These are phyloP conservation scores for Labrus mixtus DNA, from an alignment of 2,113 vertebrate genomes.

Conservation along the genomic window DNA sequence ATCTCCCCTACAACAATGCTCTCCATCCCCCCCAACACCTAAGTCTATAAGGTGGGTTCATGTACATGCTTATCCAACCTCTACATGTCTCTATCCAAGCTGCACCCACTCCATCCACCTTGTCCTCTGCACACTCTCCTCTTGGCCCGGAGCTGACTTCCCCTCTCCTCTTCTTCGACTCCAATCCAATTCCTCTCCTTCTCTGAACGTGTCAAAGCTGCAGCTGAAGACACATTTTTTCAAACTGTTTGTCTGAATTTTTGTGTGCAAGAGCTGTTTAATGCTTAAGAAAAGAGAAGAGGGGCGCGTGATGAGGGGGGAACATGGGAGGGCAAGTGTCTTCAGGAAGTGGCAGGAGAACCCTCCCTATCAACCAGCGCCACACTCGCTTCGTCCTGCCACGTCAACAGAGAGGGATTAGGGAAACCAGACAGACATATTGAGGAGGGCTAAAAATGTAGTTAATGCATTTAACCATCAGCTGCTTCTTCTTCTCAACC, in stretches of 20 bases:
- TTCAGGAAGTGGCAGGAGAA: constrained; percentile 61
- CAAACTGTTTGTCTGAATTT: constrained; percentile 65
- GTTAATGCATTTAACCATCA: constrained; percentile 79
- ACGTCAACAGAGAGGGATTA: constrained; percentile 80
- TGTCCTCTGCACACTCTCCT: constrained; percentile 33
- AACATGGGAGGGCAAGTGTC: constrained; percentile 76
- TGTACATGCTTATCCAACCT: constrained; percentile 53
- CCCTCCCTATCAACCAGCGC: constrained; percentile 73
- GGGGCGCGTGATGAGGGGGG: constrained; percentile 63
- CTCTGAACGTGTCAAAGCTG: constrained; percentile 43
- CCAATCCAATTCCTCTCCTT: constrained; percentile 46
- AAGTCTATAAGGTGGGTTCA: constrained; percentile 47
- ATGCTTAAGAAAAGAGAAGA: constrained; percentile 38
- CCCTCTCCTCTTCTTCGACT: constrained; percentile 19
- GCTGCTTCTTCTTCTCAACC: constrained; percentile 69
- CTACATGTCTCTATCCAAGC: constrained; percentile 48
- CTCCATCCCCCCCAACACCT: constrained; percentile 72
- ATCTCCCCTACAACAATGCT: constrained; percentile 75
- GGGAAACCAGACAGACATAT: constrained; percentile 48
- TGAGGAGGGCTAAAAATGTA: constrained; percentile 67
- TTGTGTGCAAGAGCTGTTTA: constrained; percentile 49
- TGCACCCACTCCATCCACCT: constrained; percentile 32
- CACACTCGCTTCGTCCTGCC: constrained; percentile 69
- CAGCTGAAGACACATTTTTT: constrained; percentile 64
- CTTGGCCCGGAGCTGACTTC: constrained; percentile 1